Evolutionary conservation across 92 coral and sea anemone genomes (phyloP).

Genomic region (Metridium senile): DNA sequence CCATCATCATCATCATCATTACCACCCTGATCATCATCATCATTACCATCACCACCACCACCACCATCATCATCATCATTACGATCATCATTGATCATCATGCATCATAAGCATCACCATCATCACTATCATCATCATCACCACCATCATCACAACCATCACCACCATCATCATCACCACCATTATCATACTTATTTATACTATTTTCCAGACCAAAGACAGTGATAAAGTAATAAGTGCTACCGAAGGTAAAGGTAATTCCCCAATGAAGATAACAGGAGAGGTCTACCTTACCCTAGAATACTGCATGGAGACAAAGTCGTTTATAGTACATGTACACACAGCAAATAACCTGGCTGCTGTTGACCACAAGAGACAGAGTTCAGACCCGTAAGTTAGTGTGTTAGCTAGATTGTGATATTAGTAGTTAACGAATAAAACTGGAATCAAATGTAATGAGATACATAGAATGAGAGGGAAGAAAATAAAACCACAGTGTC

Average conservation of each 20-base stretch:
- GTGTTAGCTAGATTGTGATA: background rate
- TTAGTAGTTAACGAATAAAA: background rate
- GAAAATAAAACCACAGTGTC: too few relatives aligned
- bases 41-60: background rate
- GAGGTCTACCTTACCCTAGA: conserved; percentile 82
- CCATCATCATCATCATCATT: background rate
- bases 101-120: background rate
- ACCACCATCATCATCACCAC: background rate
- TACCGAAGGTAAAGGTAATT: conserved; percentile 48
- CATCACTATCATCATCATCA: background rate
- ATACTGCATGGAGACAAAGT: conserved; percentile 72
- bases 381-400: conserved; percentile 86
- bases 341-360: conserved; percentile 85
- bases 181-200: background rate
- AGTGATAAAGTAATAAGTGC: conserved; percentile 34
- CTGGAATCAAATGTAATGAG: too few relatives aligned
- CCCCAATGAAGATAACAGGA: conserved; percentile 68
- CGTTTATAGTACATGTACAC: conserved; percentile 78
- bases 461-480: too few relatives aligned
- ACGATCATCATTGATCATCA: background rate
- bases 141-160: background rate
- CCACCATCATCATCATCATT: background rate
- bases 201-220: background rate
- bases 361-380: conserved; percentile 67
- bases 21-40: background rate